phyloP scores from a whole-genome alignment of 1,140 invertebrate genomes.

The Aphis craccivora region DNA sequence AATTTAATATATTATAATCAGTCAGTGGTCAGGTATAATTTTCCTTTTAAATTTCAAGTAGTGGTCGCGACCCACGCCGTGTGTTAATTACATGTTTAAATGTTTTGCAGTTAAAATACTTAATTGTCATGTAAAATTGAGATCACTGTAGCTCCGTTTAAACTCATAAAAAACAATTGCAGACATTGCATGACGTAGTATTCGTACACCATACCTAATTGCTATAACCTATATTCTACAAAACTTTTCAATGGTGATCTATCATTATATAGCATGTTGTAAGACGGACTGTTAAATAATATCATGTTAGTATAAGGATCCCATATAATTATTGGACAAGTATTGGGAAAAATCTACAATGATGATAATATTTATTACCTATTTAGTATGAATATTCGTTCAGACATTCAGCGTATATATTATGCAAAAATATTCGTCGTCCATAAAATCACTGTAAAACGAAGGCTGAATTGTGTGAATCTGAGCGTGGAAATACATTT shows the following conservation, averaged over 20 bases:
- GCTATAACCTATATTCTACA: neutral
- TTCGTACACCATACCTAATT: neutral
- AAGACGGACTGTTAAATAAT: neutral
- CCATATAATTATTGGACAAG: too few species aligned
- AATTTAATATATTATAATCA: neutral
- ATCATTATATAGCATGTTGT: neutral
- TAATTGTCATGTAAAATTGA: neutral
- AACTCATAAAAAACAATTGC: neutral
- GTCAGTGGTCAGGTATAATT: neutral
- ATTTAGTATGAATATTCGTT: neutral
- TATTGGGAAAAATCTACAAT: neutral
- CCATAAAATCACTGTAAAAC: neutral
- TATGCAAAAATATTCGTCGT: neutral
- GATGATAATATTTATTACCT: neutral
- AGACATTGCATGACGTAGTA: neutral
- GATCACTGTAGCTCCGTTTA: neutral
- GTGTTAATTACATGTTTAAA: neutral
- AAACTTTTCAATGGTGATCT: neutral
- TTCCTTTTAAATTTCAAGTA: neutral
- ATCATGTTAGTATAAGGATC: neutral
- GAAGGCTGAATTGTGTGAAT: conserved; percentile 5
- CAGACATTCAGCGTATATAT: neutral
- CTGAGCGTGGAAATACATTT: neutral
- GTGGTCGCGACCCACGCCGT: neutral
- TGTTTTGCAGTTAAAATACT: neutral